Conservation (phyloP, 2,113 vertebrate genomes). For the Poecile atricapillus region DNA sequence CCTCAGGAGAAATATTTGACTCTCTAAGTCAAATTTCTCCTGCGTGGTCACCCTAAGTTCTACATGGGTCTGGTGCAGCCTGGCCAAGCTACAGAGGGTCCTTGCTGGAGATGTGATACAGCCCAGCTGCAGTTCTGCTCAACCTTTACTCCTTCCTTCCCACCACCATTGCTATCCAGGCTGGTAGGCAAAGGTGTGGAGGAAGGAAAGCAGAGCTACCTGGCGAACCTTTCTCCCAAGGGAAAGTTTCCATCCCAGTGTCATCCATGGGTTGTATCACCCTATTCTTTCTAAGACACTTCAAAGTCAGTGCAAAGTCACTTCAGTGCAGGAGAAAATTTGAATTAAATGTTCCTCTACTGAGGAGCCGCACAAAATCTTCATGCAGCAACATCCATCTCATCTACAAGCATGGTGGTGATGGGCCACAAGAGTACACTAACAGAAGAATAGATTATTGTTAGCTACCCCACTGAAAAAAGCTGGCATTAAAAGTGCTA, state of each 20-base stretch:
- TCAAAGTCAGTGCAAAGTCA: not conserved
- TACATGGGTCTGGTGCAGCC: not conserved
- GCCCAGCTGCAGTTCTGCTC: not conserved
- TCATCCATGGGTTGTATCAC: not conserved
- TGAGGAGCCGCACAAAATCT: not conserved
- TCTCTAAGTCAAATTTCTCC: not conserved
- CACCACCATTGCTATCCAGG: not conserved
- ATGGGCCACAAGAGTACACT: not conserved
- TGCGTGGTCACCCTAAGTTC: rapidly evolving
- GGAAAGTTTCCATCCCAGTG: not conserved
- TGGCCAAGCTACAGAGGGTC: not conserved
- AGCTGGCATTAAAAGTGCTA: not conserved
- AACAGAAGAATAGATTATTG: not conserved
- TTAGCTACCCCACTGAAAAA: not conserved
- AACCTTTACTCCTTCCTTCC: not conserved
- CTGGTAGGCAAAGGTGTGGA: not conserved
- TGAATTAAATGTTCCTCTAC: not conserved
- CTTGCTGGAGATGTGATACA: not conserved
- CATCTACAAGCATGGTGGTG: not conserved
- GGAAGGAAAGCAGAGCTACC: not conserved
- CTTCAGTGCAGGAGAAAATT: not conserved
- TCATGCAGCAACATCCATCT: not conserved
- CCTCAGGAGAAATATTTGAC: not conserved
- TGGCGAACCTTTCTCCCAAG: not conserved
- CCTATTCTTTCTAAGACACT: not conserved